Evolutionary conservation across 2,113 vertebrate genomes (phyloP).

Genomic region (Rhineura floridana): DNA sequence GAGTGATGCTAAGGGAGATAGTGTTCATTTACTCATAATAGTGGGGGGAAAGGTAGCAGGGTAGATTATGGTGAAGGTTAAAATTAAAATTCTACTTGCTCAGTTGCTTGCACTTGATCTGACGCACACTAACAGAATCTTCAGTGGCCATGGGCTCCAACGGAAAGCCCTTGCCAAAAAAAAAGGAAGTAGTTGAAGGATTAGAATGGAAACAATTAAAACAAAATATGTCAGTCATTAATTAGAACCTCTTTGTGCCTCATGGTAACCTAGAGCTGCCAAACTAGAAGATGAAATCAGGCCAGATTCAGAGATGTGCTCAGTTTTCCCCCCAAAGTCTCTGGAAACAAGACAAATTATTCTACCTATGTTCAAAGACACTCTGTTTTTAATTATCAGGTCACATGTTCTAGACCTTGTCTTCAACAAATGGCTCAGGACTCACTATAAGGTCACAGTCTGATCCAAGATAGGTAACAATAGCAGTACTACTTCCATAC

Average conservation of each 20-base stretch:
- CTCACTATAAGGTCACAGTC: no score
- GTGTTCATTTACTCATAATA: background rate
- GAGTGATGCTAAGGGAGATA: background rate
- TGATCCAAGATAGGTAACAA: no score
- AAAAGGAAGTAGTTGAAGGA: background rate
- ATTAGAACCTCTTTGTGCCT: background rate
- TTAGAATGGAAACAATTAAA: background rate
- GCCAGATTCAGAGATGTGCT: background rate
- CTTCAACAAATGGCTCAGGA: no score
- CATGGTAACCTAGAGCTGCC: rapidly evolving
- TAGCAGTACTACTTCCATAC: no score
- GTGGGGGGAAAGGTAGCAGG: background rate
- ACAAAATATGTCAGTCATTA: background rate
- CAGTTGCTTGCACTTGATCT: background rate
- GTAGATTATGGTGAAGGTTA: background rate
- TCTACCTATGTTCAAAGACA: background rate
- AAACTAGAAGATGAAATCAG: background rate
- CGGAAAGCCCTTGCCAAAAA: background rate
- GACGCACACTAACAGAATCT: background rate
- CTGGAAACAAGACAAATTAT: background rate
- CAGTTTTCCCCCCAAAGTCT: no score
- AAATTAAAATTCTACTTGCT: background rate
- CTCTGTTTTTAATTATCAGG: background rate
- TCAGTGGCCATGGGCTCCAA: background rate
- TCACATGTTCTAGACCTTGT: background rate